Conservation (phyloP, 2,888 invertebrate species). For the Lasius platythorax region DNA sequence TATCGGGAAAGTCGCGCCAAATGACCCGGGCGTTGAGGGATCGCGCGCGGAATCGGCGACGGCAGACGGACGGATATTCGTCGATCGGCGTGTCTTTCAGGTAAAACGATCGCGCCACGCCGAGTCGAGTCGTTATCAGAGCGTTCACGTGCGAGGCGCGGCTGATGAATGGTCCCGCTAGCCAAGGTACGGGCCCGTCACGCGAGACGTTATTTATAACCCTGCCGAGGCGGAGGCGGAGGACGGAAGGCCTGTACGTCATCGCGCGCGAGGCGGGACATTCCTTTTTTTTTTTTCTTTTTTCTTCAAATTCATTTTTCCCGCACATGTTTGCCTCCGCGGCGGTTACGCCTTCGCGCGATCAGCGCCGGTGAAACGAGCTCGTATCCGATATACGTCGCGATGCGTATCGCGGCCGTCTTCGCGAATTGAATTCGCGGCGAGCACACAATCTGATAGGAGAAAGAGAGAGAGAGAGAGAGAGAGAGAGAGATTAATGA, state of each 20-base stretch:
- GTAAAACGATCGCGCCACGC: constrained; percentile 60
- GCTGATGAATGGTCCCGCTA: constrained; percentile 79
- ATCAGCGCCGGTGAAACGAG: constrained; percentile 15
- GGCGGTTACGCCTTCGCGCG: constrained; percentile 34
- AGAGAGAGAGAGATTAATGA: constrained; percentile 28
- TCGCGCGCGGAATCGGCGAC: constrained; percentile 43
- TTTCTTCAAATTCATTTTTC: constrained; percentile 42
- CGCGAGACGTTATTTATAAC: constrained; percentile 81
- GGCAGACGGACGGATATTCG: constrained; percentile 54
- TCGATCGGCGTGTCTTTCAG: constrained; percentile 64
- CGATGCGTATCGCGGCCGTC: constrained; percentile 14
- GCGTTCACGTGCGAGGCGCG: constrained; percentile 70
- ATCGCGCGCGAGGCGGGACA: constrained; percentile 10
- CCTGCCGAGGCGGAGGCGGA: constrained; percentile 38
- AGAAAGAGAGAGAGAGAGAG: background rate
- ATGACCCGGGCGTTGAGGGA: constrained; percentile 53
- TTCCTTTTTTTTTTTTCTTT: constrained; percentile 9
- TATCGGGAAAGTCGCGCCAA: constrained; percentile 38
- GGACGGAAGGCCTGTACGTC: constrained; percentile 53
- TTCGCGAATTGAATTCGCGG: constrained; percentile 25
- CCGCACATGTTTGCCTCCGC: constrained; percentile 33
- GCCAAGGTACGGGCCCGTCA: constrained; percentile 78
- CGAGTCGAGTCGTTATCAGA: constrained; percentile 74
- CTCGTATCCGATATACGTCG: constrained; percentile 18
- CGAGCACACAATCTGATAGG: background rate